Percentiles rank a stretch among this genome's conserved stretches.
These are phyloP conservation scores for Leptopilina myrica DNA, from an alignment of 2,888 invertebrate genomes.

Conservation along the genomic window DNA sequence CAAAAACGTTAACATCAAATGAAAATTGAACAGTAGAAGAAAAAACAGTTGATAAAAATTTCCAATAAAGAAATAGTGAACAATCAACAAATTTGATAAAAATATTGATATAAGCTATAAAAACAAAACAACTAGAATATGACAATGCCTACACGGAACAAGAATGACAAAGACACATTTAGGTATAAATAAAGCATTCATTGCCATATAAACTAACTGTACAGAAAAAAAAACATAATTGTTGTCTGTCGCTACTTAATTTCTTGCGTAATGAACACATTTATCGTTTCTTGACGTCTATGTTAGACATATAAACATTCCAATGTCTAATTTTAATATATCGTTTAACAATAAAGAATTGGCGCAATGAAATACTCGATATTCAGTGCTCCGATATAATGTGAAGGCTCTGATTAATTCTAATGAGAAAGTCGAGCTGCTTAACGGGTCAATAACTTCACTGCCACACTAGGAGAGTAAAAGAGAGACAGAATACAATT, in stretches of 20 bases:
- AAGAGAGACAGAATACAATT: conserved; percentile 55
- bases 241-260: conserved; percentile 16
- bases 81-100: too few relatives aligned
- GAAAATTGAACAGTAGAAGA: too few relatives aligned
- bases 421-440: conserved; percentile 36
- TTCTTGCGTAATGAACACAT: conserved; percentile 15
- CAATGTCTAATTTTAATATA: conserved; percentile 13
- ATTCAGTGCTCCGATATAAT: conserved; percentile 10
- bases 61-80: too few relatives aligned
- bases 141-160: too few relatives aligned
- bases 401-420: conserved; percentile 32
- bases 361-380: conserved; percentile 12
- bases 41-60: too few relatives aligned
- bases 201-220: too few relatives aligned
- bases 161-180: too few relatives aligned
- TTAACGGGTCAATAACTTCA: conserved; percentile 58
- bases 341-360: conserved; percentile 22
- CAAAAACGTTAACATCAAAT: too few relatives aligned
- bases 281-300: conserved; percentile 27
- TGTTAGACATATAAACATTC: conserved; percentile 10
- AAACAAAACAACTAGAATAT: too few relatives aligned
- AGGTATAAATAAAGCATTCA: too few relatives aligned
- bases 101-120: too few relatives aligned
- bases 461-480: conserved; percentile 48
- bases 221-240: background rate